Evolutionary conservation across 2,888 invertebrate genomes (phyloP).

Genomic region (Phyto melanocephala): DNA sequence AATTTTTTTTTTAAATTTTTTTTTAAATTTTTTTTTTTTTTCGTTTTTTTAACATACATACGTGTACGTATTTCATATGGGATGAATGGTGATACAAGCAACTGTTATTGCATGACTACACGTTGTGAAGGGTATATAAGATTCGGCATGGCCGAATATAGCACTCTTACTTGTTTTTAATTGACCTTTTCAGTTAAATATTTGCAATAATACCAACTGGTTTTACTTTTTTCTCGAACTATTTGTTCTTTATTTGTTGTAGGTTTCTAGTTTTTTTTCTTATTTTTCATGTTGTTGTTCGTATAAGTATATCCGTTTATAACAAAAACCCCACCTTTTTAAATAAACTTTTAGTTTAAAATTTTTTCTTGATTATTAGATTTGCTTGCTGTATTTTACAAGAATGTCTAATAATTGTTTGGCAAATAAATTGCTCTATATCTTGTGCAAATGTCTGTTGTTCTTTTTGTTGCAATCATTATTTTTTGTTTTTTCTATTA

Average conservation of each 20-base stretch:
- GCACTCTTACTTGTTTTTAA: not conserved
- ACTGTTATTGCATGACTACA: too few relatives aligned
- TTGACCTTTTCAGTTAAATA: slow-evolving; percentile 33
- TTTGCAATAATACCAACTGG: slow-evolving; percentile 17
- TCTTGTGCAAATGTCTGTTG: slow-evolving; percentile 48
- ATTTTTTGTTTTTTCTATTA: not conserved
- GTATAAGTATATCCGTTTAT: slow-evolving; percentile 32
- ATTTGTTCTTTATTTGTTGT: not conserved
- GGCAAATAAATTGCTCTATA: slow-evolving; percentile 45
- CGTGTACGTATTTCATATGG: too few relatives aligned
- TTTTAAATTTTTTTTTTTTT: too few relatives aligned
- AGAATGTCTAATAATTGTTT: slow-evolving; percentile 46
- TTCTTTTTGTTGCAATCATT: not conserved
- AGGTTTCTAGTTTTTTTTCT: not conserved
- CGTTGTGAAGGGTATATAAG: too few relatives aligned
- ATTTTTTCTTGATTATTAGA: not conserved
- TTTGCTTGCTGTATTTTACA: slow-evolving; percentile 8
- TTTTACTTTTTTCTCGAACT: slow-evolving; percentile 11
- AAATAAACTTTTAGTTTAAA: slow-evolving; percentile 21
- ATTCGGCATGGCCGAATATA: too few relatives aligned
- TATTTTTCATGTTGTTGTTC: not conserved
- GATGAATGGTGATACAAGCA: too few relatives aligned
- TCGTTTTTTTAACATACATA: too few relatives aligned
- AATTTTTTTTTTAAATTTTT: too few relatives aligned
- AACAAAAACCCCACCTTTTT: slow-evolving; percentile 42